Evolutionary conservation across 2,113 vertebrate species (phyloP).

Genomic region (rabbit (Oryctolagus cuniculus)): DNA sequence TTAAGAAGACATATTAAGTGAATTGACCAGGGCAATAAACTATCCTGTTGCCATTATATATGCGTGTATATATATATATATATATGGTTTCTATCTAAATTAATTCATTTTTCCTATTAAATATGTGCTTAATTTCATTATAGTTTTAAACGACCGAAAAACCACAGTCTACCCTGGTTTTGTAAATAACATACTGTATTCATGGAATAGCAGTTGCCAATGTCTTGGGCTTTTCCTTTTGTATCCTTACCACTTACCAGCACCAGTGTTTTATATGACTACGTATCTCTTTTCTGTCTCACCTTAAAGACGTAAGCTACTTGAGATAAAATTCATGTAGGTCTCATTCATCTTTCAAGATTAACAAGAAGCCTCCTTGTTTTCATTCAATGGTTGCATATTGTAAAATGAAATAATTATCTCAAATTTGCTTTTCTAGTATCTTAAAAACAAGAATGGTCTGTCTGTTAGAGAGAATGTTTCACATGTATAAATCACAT

Average conservation of each 20-base stretch:
- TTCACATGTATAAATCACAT: background rate
- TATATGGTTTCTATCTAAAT: background rate
- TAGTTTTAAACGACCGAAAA: background rate
- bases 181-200: background rate
- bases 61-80: too few relatives aligned
- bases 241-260: background rate
- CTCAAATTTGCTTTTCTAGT: background rate
- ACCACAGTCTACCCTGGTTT: background rate
- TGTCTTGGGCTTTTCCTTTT: background rate
- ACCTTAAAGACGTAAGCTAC: background rate
- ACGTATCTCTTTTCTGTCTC: background rate
- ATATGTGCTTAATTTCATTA: background rate
- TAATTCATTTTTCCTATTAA: constrained; percentile 29
- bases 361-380: background rate
- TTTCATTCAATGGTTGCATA: background rate
- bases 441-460: background rate
- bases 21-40: background rate
- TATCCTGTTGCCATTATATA: background rate
- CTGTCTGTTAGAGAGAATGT: background rate
- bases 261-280: background rate
- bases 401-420: background rate
- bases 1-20: background rate
- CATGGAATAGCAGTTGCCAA: background rate
- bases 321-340: background rate
- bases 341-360: background rate